Base-by-base conservation (phyloP, 2,888 invertebrate species). In the Pyrgus malvae region DNA sequence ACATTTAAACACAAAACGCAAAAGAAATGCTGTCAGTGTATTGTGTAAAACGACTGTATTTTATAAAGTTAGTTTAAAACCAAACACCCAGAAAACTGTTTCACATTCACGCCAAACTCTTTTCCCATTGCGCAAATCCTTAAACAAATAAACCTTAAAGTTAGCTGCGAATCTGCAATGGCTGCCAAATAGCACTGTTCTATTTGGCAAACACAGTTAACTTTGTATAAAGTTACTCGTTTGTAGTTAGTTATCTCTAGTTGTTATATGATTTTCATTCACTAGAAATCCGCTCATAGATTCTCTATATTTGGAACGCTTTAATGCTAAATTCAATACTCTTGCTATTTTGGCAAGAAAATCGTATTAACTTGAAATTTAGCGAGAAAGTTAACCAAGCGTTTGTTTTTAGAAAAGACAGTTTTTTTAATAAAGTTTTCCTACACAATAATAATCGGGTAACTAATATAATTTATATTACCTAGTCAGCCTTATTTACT, bases 181-280 rank as follows among this genome's bases (percentile, higher is more conserved):
- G 56, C 55, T 63, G 66, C 66, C 66, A 67, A 66, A 63, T 58
- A 58, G 58, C 60, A 62, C 50, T 61, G 65, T 57, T 60, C 67
- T 64, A 66, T 62, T 65, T 67, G 67, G 67, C 65, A 60, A 62
- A 60, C 45, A 48, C 7, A 45, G 44, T 45, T 44, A 53, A 53
- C 44, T 53, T 45, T 19, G 23, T 53, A 37, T 51, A 37, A 37
- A 12, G 51, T 44, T 45, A 38, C 37, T 23, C 19, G 14, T 44
- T 38, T 45, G 44, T 37, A 19, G 37, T 29, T 35, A 17, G 25
- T 14, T 42, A 14, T 45, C n/a, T n/a, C n/a, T n/a, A n/a, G n/a
- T 14, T 29, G 44, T 45, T 12, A 21, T 35, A 45, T 12, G 9
- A 25, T 29, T 27, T 45, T 37, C 38, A 53, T 53, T 53, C 44